Evolutionary conservation across 2,113 vertebrate genomes (phyloP), one percentile per base, ranked within the genome.

Genomic region (Paraplagusia blochii): DNA sequence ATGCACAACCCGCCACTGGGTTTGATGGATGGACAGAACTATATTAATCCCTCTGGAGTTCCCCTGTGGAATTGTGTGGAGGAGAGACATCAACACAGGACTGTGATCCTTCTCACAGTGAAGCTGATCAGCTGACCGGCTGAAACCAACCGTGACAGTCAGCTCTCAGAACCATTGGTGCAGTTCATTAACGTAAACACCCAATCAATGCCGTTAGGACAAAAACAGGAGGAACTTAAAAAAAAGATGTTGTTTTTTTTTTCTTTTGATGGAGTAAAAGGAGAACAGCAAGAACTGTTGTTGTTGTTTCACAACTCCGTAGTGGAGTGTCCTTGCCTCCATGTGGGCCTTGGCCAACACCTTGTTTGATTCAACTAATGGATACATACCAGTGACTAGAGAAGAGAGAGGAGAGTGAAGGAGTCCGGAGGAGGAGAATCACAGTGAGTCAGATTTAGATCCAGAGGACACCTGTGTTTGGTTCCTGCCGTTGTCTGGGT

Each of bases 141-240:
- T 72, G 63, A 76, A 85, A 88, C 70, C 70, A 82, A 53, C 76
- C 81, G 70, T 76, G 69, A 55, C 69, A 63, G 57, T 62, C 55
- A 39, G 64, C 72, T 87, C 85, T 85, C 74, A 77, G 71, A 74
- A 48, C 70, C 53, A 63, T 59, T 64, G 72, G 78, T 64, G 56
- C 65, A 44, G 72, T 75, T 81, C 61, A 81, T 85, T 80, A 79
- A 81, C 81, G 72, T 69, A 78, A 82, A 81, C 45, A 59, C 76
- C 68, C 66, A 73, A 78, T 80, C 76, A 74, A 66, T 77, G 74
- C 72, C 56, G 38, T 80, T 63, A 60, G 52, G 66, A 62, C 29
- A 29, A 55, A 44, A 76, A 66, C 53, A 58, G 50, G 62, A 63
- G 58, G 22, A 29, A 29, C 22, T 29, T 4, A 29, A 29, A 29